These are phyloP conservation scores for Drosophila fulvimacula DNA, from an alignment of 2,888 invertebrate species.

Conservation along the genomic window DNA sequence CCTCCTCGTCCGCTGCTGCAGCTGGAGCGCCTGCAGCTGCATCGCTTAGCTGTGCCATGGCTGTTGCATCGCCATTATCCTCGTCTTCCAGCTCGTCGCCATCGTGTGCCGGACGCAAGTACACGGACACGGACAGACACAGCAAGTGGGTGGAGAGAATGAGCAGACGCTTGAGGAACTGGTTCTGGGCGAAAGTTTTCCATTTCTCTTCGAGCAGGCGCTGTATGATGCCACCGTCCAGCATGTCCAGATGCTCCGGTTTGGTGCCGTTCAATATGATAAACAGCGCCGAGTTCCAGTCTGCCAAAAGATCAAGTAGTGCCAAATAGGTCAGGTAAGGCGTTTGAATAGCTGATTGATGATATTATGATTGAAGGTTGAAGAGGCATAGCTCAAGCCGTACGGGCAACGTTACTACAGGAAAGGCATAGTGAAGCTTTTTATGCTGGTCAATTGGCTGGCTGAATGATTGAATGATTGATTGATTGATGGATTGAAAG, in stretches of 20 bases:
- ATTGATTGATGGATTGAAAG: too few species aligned
- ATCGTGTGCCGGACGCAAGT: conserved; percentile 90
- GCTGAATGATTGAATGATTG: too few species aligned
- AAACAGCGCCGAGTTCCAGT: conserved; percentile 99
- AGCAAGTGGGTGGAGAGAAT: conserved; percentile 95
- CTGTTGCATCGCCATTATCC: conserved; percentile 35
- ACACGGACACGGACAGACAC: conserved; percentile 95
- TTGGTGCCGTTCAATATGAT: conserved; percentile 99
- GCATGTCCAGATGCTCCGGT: conserved; percentile 99
- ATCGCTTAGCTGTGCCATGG: conserved; percentile 44
- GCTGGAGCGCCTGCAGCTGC: not conserved
- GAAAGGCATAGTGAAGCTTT: too few species aligned
- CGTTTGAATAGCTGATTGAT: not conserved
- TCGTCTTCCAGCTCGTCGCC: conserved; percentile 71
- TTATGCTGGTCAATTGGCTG: too few species aligned
- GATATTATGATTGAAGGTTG: not conserved
- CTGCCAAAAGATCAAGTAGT: too few species aligned
- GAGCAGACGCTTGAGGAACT: conserved; percentile 95
- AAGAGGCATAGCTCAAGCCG: too few species aligned
- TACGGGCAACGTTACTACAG: too few species aligned
- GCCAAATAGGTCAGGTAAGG: too few species aligned
- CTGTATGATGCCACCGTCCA: conserved; percentile 99
- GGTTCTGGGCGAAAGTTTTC: conserved; percentile 98
- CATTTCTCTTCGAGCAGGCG: conserved; percentile 98
- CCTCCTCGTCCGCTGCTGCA: conserved; percentile 49